Percentiles rank a stretch among this genome's conserved stretches.
Conservation (phyloP, 1,140 invertebrate species). For the Eumeta japonica region DNA sequence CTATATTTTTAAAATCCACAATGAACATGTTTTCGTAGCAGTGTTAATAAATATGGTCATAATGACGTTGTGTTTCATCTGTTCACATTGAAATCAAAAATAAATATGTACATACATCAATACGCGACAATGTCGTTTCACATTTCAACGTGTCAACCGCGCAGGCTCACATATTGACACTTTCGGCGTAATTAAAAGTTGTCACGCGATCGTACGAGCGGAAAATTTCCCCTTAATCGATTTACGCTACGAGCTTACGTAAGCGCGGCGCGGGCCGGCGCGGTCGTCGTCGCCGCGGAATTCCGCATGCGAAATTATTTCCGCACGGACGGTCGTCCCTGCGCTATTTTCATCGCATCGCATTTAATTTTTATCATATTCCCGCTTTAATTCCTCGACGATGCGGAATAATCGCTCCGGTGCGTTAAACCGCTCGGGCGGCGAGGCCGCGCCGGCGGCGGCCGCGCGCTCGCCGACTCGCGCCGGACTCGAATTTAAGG, state of each 20-base stretch:
- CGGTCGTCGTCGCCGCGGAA: not conserved
- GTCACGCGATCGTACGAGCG: slow-evolving; percentile 40
- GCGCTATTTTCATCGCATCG: slow-evolving; percentile 31
- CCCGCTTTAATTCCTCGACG: slow-evolving; percentile 39
- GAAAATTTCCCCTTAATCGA: slow-evolving; percentile 45
- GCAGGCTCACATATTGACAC: slow-evolving; percentile 44
- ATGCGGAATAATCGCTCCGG: slow-evolving; percentile 40
- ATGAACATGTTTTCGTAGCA: not conserved
- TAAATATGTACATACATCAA: not conserved
- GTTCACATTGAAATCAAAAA: not conserved
- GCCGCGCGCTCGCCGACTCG: too few species aligned
- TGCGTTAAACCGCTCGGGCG: slow-evolving; percentile 33
- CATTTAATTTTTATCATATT: slow-evolving; percentile 30
- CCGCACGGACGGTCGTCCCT: slow-evolving; percentile 24
- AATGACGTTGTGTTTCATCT: not conserved
- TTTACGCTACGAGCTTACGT: slow-evolving; percentile 33
- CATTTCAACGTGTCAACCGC: not conserved
- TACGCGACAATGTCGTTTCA: too few species aligned
- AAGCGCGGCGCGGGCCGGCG: slow-evolving; percentile 19
- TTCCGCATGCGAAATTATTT: slow-evolving; percentile 16
- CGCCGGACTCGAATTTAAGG: too few species aligned
- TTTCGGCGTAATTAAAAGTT: slow-evolving; percentile 43
- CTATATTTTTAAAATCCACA: not conserved
- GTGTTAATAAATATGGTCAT: not conserved
- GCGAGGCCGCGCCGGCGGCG: slow-evolving; percentile 34